Percentiles rank a stretch among this genome's conserved stretches.
phyloP scores from a whole-genome alignment of 2,888 invertebrate species.

The Epinotia nisella region DNA sequence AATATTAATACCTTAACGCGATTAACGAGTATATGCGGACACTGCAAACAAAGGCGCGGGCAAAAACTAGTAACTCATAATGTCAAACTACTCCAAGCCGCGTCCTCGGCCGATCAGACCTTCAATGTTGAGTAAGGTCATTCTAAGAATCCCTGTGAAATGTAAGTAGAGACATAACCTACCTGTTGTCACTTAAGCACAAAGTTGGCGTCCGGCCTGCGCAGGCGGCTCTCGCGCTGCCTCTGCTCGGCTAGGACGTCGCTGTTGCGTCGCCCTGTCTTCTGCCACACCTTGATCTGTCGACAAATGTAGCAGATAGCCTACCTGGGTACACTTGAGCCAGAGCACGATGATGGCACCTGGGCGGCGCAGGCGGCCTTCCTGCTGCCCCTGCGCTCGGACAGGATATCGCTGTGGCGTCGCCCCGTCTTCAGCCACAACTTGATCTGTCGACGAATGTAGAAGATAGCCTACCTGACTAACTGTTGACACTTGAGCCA shows the following conservation, averaged over 20 bases:
- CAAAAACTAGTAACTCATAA: no score
- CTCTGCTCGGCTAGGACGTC: conserved; percentile 89
- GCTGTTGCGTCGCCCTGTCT: conserved; percentile 88
- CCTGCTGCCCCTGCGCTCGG: conserved; percentile 86
- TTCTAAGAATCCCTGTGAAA: no score
- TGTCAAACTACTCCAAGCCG: no score
- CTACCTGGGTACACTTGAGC: conserved; percentile 92
- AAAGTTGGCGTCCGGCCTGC: conserved; percentile 88
- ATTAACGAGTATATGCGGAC: no score
- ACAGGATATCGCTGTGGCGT: conserved; percentile 88
- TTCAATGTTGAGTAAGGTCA: no score
- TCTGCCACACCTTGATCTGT: conserved; percentile 88
- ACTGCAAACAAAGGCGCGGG: no score
- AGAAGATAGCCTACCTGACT: conserved; percentile 75
- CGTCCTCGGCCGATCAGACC: no score
- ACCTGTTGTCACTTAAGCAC: conserved; percentile 93
- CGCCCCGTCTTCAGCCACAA: conserved; percentile 88
- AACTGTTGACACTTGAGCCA: conserved; percentile 94
- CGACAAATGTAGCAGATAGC: background rate
- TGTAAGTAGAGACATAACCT: conserved; percentile 39
- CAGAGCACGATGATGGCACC: conserved; percentile 90
- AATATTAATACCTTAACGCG: no score
- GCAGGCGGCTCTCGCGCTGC: conserved; percentile 86
- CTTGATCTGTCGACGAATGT: conserved; percentile 78
- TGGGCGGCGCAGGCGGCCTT: conserved; percentile 88